Conservation (phyloP, 1,140 invertebrate genomes). For the Bombus affinis region DNA sequence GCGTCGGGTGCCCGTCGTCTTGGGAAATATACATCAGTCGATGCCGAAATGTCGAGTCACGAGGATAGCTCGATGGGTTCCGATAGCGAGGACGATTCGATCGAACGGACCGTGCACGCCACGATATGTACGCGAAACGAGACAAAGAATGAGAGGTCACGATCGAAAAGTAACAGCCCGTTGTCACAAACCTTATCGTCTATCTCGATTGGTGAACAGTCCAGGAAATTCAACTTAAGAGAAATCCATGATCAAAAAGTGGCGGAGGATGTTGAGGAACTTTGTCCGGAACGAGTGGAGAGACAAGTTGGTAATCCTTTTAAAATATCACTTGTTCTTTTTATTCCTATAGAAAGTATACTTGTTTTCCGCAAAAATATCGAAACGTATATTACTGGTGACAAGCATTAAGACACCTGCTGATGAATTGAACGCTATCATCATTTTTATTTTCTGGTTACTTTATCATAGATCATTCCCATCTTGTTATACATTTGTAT, state of each 20-base stretch:
- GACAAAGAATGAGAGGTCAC: not conserved
- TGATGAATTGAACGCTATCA: too few relatives aligned
- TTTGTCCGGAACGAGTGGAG: constrained; percentile 12
- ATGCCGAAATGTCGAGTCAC: constrained; percentile 76
- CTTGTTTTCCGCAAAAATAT: too few relatives aligned
- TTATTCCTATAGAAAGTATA: too few relatives aligned
- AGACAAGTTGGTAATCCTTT: constrained; percentile 52
- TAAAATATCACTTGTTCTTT: not conserved
- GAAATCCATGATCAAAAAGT: not conserved
- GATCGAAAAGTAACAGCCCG: constrained; percentile 17
- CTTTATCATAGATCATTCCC: too few relatives aligned
- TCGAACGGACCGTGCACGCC: not conserved
- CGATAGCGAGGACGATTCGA: constrained; percentile 54
- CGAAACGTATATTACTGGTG: too few relatives aligned
- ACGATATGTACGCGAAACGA: not conserved
- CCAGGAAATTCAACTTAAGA: not conserved
- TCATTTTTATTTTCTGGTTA: too few relatives aligned
- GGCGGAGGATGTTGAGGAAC: not conserved
- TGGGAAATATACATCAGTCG: constrained; percentile 70
- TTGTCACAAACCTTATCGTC: constrained; percentile 11
- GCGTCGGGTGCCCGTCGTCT: constrained; percentile 53
- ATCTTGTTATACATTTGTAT: too few relatives aligned
- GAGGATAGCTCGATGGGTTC: constrained; percentile 74
- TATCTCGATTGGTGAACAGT: not conserved
- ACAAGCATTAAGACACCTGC: too few relatives aligned